phyloP scores from a whole-genome alignment of 1,140 invertebrate species.

The Hestina assimilis region DNA sequence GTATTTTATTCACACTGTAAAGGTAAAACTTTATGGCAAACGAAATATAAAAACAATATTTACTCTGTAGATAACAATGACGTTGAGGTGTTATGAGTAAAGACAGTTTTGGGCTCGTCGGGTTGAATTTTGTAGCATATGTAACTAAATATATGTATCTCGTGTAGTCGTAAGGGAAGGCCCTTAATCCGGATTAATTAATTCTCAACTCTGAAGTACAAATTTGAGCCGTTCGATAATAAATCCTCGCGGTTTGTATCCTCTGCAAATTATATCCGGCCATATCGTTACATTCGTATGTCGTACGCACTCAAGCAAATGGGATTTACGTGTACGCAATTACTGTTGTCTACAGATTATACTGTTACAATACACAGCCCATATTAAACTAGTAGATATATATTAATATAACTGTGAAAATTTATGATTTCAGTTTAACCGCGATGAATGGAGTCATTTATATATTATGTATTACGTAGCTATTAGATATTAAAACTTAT shows the following conservation, averaged over 20 bases:
- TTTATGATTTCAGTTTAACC: neutral
- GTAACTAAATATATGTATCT: constrained; percentile 15
- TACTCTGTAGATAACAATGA: neutral
- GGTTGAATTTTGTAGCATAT: constrained; percentile 16
- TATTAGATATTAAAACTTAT: too few relatives aligned
- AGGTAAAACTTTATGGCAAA: too few relatives aligned
- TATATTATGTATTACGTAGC: too few relatives aligned
- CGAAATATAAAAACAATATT: neutral
- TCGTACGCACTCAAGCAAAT: constrained; percentile 27
- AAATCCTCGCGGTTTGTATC: constrained; percentile 36
- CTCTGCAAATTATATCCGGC: constrained; percentile 26
- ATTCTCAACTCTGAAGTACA: constrained; percentile 29
- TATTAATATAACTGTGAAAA: neutral
- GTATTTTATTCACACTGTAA: too few relatives aligned
- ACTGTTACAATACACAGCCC: constrained; percentile 12
- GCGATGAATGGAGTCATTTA: too few relatives aligned
- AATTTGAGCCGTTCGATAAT: constrained; percentile 33
- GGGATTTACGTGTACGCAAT: constrained; percentile 30
- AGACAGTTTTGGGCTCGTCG: neutral
- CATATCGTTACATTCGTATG: constrained; percentile 25
- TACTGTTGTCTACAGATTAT: constrained; percentile 29
- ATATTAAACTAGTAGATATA: neutral
- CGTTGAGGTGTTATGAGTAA: neutral
- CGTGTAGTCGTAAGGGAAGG: constrained; percentile 21
- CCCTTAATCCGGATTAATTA: constrained; percentile 30